Evolutionary conservation across 2,113 vertebrate genomes (phyloP).

Genomic region (Channa argus): DNA sequence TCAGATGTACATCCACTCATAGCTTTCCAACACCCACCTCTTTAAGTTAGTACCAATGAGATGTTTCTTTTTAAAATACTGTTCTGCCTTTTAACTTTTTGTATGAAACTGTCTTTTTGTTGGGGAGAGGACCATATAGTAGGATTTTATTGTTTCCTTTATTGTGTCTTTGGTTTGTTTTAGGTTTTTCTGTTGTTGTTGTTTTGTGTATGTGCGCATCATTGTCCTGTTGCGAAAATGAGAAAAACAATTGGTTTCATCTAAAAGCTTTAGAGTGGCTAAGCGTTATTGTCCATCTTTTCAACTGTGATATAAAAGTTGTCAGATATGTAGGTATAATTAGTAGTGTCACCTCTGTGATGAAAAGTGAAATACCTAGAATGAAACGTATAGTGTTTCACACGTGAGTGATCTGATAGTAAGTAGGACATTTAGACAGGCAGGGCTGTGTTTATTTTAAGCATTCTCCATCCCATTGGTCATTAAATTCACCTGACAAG

Average conservation of each 20-base stretch:
- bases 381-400: conserved; percentile 22
- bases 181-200: too few species aligned
- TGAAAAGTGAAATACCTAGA: conserved; percentile 13
- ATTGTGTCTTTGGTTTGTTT: not conserved
- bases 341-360: not conserved
- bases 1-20: conserved; percentile 16
- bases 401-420: conserved; percentile 40
- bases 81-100: not conserved
- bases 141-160: not conserved
- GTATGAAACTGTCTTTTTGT: not conserved
- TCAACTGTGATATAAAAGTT: not conserved
- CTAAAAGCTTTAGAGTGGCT: not conserved
- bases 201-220: not conserved
- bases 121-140: not conserved
- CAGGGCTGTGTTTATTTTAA: conserved; percentile 76
- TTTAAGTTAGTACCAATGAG: not conserved
- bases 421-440: conserved; percentile 61
- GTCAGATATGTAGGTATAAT: not conserved
- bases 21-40: conserved; percentile 15
- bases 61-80: not conserved
- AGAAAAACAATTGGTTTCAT: conserved; percentile 38
- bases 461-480: conserved; percentile 59
- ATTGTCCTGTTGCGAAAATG: conserved; percentile 7
- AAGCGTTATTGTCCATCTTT: not conserved
- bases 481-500: conserved; percentile 73